Evolutionary conservation across 2,888 invertebrate genomes (phyloP).

Genomic region (Philhelius pedissequus): DNA sequence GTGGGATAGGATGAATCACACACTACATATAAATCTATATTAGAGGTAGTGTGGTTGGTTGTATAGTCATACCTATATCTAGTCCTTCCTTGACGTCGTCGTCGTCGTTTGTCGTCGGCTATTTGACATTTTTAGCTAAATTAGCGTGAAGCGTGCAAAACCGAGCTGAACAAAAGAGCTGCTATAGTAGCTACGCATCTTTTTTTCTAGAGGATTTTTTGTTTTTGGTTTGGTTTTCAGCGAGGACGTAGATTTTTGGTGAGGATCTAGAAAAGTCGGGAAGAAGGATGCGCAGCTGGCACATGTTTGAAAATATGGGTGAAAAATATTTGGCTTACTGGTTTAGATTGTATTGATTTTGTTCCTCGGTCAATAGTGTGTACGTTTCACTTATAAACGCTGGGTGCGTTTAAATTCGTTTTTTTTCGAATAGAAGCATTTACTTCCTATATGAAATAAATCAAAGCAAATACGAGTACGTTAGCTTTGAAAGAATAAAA

Average conservation of each 20-base stretch:
- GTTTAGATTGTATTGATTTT: conserved; percentile 31
- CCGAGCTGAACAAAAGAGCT: conserved; percentile 55
- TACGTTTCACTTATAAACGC: conserved; percentile 27
- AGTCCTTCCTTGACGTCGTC: conserved; percentile 57
- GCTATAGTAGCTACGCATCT: conserved; percentile 11
- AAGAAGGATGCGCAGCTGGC: conserved; percentile 57
- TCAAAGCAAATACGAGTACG: background rate
- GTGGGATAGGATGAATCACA: background rate
- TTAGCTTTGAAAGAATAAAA: background rate
- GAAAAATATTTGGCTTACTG: conserved; percentile 49
- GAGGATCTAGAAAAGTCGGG: background rate
- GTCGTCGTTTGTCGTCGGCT: conserved; percentile 67
- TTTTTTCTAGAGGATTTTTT: background rate
- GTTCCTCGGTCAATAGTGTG: conserved; percentile 11
- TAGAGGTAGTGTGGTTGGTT: background rate
- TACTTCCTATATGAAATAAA: background rate
- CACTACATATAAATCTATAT: background rate
- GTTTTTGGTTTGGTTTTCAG: background rate
- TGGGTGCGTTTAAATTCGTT: conserved; percentile 20
- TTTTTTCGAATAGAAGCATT: background rate
- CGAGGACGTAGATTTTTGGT: background rate
- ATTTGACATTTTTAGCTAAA: conserved; percentile 72
- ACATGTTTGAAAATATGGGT: conserved; percentile 6
- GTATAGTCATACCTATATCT: background rate
- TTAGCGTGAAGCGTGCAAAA: conserved; percentile 79